A percentile compares a stretch with the other conserved stretches of the same genome.
These are phyloP conservation scores for Callopanchax toddi DNA, from an alignment of 2,113 vertebrate genomes.

Conservation along the genomic window DNA sequence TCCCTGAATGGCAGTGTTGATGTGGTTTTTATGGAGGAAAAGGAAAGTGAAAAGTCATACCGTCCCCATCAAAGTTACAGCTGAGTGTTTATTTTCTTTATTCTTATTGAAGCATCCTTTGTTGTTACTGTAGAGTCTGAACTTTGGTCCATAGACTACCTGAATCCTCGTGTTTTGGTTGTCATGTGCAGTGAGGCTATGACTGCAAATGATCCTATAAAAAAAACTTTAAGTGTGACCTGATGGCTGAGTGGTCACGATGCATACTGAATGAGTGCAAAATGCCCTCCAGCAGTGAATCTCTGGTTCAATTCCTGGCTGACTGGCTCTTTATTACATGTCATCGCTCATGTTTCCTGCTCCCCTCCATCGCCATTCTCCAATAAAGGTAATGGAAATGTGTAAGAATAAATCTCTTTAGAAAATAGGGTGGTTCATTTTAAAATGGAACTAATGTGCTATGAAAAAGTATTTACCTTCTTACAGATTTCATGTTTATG, in stretches of 20 bases:
- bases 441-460: not conserved
- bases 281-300: not conserved
- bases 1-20: constrained; percentile 53
- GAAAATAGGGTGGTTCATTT: not conserved
- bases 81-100: constrained; percentile 4
- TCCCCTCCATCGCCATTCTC: not conserved
- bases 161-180: not conserved
- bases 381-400: not conserved
- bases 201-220: not conserved
- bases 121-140: not conserved
- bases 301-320: not conserved
- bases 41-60: constrained; percentile 24
- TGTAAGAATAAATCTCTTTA: not conserved
- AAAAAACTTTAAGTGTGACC: not conserved
- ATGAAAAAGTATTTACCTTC: too few relatives aligned
- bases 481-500: too few relatives aligned
- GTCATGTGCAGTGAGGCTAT: not conserved
- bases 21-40: constrained; percentile 21
- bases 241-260: not conserved
- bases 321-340: not conserved
- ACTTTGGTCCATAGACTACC: not conserved
- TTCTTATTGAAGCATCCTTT: not conserved
- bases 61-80: not conserved
- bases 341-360: not conserved
- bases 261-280: not conserved